Percentiles rank a stretch among this genome's conserved stretches.
phyloP scores from a whole-genome alignment of 2,113 vertebrate genomes.

The Periophthalmodon schlosseri region DNA sequence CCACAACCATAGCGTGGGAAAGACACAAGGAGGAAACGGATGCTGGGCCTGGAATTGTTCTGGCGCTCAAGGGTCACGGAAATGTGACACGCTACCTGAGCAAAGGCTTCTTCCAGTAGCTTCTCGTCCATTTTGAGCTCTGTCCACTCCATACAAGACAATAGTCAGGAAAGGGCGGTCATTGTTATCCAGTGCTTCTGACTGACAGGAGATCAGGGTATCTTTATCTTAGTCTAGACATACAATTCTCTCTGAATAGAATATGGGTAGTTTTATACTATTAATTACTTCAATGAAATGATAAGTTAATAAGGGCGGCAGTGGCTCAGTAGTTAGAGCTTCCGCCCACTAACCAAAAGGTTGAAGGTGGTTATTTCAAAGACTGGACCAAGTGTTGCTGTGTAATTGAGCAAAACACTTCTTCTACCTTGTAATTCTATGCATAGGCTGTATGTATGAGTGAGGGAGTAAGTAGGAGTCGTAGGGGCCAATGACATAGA shows the following conservation, averaged over 20 bases:
- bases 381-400: too few relatives aligned
- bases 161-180: conserved; percentile 51
- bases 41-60: conserved; percentile 79
- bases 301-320: too few relatives aligned
- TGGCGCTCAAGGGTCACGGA: conserved; percentile 77
- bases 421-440: too few relatives aligned
- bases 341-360: too few relatives aligned
- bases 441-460: too few relatives aligned
- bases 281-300: too few relatives aligned
- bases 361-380: too few relatives aligned
- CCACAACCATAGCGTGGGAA: conserved; percentile 78
- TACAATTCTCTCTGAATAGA: conserved; percentile 6
- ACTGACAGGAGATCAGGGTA: conserved; percentile 45
- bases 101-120: conserved; percentile 68
- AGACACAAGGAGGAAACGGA: conserved; percentile 79
- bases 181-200: conserved; percentile 33
- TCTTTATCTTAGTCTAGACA: conserved; percentile 4
- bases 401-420: too few relatives aligned
- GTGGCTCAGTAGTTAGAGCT: too few relatives aligned
- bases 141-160: conserved; percentile 59
- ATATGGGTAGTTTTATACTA: too few relatives aligned
- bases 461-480: too few relatives aligned
- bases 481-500: too few relatives aligned
- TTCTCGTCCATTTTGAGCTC: conserved; percentile 49
- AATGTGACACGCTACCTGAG: conserved; percentile 79